Conservation (phyloP, 2,113 vertebrate genomes). For the Pyrgilauda ruficollis region DNA sequence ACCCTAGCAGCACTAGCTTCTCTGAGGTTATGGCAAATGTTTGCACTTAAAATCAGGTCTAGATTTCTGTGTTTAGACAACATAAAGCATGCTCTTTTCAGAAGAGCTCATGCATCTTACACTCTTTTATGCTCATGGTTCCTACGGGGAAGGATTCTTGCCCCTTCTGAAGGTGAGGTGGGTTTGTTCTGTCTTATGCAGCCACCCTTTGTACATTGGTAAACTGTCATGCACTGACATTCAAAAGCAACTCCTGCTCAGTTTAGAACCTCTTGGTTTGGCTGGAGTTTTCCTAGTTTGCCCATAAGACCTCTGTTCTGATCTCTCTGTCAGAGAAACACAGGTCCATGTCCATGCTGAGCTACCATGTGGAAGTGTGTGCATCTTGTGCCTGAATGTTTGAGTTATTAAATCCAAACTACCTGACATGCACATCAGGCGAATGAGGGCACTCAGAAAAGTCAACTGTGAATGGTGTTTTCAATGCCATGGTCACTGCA, state of each 20-base stretch:
- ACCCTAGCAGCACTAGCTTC: neutral
- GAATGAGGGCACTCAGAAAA: neutral
- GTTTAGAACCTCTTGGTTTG: neutral
- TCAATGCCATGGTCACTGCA: neutral
- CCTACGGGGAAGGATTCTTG: neutral
- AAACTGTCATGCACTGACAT: neutral
- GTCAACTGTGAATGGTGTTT: neutral
- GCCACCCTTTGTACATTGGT: neutral
- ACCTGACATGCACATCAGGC: neutral
- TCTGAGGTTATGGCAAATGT: neutral
- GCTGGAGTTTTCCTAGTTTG: neutral
- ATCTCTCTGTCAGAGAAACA: neutral
- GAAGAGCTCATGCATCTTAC: neutral
- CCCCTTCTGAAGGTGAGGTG: neutral
- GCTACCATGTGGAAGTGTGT: neutral
- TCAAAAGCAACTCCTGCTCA: neutral
- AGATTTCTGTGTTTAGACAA: neutral
- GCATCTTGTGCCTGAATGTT: neutral
- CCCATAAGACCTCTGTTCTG: neutral
- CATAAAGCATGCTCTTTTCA: neutral
- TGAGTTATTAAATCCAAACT: neutral
- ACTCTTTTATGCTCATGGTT: neutral
- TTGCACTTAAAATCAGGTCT: neutral
- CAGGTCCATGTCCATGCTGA: rapidly evolving
- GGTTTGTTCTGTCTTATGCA: neutral